These are phyloP conservation scores for Hipposideros larvatus DNA, from an alignment of 2,797 vertebrate species.

Conservation along the genomic window DNA sequence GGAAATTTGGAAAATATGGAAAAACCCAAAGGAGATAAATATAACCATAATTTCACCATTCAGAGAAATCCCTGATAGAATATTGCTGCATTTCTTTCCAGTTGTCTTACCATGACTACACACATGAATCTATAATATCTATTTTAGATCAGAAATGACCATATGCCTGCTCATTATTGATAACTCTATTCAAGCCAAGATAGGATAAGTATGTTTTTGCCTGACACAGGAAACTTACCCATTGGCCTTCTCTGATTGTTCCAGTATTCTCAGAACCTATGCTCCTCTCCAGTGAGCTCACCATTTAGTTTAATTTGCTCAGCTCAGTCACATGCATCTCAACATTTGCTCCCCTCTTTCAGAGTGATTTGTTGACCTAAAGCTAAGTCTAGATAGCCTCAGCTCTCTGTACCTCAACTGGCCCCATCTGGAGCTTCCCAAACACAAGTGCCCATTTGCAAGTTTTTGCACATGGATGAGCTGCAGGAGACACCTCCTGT, in stretches of 20 bases:
- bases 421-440: background rate
- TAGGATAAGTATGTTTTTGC: background rate
- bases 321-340: background rate
- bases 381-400: background rate
- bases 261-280: background rate
- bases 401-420: background rate
- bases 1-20: conserved; percentile 23
- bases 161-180: background rate
- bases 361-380: background rate
- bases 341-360: background rate
- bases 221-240: too few species aligned
- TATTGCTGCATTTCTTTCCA: background rate
- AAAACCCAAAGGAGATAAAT: background rate
- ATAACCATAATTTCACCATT: background rate
- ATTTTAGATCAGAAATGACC: background rate
- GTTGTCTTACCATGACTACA: background rate
- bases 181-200: background rate
- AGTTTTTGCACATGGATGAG: background rate
- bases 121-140: background rate
- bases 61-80: background rate
- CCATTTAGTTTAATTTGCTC: background rate
- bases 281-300: background rate
- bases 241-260: background rate
- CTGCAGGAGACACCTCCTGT: background rate
- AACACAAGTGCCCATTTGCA: background rate